Conservation (phyloP, 2,113 vertebrate species). For the Etia nguti region DNA sequence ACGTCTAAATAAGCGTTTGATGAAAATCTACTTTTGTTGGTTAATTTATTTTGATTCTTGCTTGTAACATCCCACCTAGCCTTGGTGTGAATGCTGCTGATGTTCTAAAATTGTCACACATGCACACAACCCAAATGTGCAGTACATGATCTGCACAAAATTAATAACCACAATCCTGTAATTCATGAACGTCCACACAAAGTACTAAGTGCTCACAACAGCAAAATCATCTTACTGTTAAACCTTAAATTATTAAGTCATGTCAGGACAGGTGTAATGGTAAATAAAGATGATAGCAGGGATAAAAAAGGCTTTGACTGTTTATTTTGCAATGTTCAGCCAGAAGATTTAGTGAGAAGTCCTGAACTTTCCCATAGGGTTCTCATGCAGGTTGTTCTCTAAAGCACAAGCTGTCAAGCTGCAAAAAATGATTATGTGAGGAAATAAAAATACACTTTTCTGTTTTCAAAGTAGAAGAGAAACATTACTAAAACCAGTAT, state of each 20-base stretch:
- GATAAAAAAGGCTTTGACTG: not conserved
- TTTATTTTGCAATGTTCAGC: not conserved
- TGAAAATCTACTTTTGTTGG: not conserved
- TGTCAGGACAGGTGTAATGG: not conserved
- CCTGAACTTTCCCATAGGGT: not conserved
- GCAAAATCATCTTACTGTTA: not conserved
- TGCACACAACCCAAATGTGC: not conserved
- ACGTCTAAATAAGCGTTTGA: not conserved
- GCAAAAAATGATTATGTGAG: not conserved
- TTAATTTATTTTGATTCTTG: not conserved
- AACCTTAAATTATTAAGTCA: not conserved
- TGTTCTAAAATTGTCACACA: not conserved
- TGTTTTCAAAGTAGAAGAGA: not conserved
- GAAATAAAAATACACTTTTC: not conserved
- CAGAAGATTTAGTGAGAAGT: not conserved
- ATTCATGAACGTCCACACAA: not conserved
- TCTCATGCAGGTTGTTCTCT: not conserved
- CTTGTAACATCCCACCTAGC: not conserved
- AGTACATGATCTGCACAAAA: not conserved
- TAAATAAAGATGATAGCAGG: not conserved
- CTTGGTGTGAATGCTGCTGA: not conserved
- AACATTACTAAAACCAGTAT: not conserved
- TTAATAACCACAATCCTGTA: not conserved
- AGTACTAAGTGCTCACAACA: not conserved
- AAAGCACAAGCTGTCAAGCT: not conserved